Conservation (phyloP, 35 echinoderm and acorn worm species). For the Ptychodera flava region DNA sequence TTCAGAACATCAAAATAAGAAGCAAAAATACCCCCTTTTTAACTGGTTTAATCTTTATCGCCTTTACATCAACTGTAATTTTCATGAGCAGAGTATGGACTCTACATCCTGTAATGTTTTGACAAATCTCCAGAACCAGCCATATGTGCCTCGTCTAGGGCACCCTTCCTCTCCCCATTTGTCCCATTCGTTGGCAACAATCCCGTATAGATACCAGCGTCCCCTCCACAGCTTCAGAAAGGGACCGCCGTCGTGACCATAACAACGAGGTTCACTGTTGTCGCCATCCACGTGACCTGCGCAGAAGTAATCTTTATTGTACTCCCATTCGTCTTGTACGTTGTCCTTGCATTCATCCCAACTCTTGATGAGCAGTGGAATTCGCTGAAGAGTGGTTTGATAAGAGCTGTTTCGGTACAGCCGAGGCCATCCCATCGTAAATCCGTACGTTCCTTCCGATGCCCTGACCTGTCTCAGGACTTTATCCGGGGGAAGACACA, state of each 20-base stretch:
- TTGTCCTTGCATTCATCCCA: neutral
- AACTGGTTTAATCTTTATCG: too few species aligned
- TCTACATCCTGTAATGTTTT: neutral
- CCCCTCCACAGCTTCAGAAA: neutral
- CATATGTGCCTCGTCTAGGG: neutral
- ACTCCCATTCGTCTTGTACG: neutral
- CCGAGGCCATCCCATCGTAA: neutral
- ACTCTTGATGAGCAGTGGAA: neutral
- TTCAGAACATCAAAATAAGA: too few species aligned
- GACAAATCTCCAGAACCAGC: neutral
- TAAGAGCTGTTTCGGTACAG: neutral
- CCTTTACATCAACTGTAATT: neutral
- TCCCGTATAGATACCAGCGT: neutral
- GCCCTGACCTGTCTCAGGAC: neutral
- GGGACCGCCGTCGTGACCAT: neutral
- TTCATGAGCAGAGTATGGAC: neutral
- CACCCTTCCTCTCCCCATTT: neutral
- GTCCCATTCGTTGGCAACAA: neutral
- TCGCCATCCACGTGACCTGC: neutral
- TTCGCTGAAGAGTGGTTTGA: neutral
- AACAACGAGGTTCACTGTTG: neutral
- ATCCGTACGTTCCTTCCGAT: neutral
- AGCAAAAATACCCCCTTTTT: too few species aligned
- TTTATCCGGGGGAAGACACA: neutral
- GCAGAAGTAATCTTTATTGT: neutral